phyloP scores from a whole-genome alignment of 2,797 vertebrate genomes.

The Darevskia mixta region DNA sequence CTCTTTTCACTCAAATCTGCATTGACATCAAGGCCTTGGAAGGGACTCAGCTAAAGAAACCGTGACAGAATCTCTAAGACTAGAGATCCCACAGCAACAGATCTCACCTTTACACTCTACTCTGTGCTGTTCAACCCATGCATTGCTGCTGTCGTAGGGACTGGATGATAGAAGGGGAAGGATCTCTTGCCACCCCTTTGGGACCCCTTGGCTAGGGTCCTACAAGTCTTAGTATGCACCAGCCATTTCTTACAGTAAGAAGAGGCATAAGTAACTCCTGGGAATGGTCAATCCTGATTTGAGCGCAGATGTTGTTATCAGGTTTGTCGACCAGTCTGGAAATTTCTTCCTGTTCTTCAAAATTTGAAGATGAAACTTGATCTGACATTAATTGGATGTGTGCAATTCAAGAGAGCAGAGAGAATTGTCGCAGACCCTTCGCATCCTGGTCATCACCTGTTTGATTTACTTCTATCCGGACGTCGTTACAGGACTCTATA shows the following conservation, averaged over 20 bases:
- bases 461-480: too few species aligned
- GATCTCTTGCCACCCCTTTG: too few species aligned
- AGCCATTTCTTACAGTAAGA: neutral
- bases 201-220: neutral
- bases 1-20: too few species aligned
- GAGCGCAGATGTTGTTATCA: neutral
- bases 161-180: neutral
- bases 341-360: neutral
- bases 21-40: neutral
- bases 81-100: neutral
- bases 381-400: neutral
- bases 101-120: neutral
- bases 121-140: neutral
- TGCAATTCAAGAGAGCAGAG: too few species aligned
- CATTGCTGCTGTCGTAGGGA: neutral
- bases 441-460: too few species aligned
- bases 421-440: too few species aligned
- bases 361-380: conserved; percentile 40
- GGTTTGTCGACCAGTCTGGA: neutral
- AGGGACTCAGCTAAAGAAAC: too few species aligned
- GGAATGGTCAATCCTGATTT: neutral
- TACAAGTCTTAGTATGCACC: neutral
- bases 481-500: too few species aligned
- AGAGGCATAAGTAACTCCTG: neutral
- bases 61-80: neutral